These are phyloP conservation scores for Drosophila cardini DNA, from an alignment of 1,140 invertebrate species.

Conservation along the genomic window DNA sequence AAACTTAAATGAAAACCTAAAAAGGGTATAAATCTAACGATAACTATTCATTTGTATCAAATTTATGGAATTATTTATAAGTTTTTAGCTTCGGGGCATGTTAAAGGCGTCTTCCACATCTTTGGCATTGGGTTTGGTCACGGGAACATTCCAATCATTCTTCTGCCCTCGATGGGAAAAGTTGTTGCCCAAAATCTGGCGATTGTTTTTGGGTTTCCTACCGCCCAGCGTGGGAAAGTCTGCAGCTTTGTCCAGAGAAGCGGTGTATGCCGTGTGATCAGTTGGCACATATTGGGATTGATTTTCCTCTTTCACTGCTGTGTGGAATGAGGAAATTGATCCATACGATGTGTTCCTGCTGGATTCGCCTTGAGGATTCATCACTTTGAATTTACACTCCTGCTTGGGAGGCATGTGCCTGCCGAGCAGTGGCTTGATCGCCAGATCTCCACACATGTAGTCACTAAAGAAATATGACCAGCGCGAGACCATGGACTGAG, in stretches of 20 bases:
- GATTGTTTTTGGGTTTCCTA: not conserved
- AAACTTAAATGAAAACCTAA: no score
- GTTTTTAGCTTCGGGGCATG: constrained; percentile 12
- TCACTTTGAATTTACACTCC: constrained; percentile 30
- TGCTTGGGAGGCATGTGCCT: constrained; percentile 54
- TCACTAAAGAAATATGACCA: constrained; percentile 74
- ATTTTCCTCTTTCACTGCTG: constrained; percentile 9
- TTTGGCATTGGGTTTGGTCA: not conserved
- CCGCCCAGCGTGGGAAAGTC: constrained; percentile 44
- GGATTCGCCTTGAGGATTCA: not conserved
- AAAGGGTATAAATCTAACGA: no score
- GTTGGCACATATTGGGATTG: constrained; percentile 5
- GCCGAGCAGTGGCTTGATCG: constrained; percentile 56
- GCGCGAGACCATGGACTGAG: constrained; percentile 63
- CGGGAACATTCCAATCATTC: constrained; percentile 21
- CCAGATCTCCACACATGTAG: constrained; percentile 70
- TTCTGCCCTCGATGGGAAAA: not conserved
- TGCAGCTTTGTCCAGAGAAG: not conserved
- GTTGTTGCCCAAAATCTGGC: not conserved
- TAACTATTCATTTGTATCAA: not conserved
- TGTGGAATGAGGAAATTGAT: constrained; percentile 18
- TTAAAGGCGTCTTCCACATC: constrained; percentile 7
- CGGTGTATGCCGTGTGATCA: constrained; percentile 30
- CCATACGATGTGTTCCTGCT: not conserved
- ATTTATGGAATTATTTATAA: not conserved